Percentiles rank a stretch among this genome's conserved stretches.
Conservation (phyloP, 2,797 vertebrate genomes). For the Hypotaenidia okinawae region DNA sequence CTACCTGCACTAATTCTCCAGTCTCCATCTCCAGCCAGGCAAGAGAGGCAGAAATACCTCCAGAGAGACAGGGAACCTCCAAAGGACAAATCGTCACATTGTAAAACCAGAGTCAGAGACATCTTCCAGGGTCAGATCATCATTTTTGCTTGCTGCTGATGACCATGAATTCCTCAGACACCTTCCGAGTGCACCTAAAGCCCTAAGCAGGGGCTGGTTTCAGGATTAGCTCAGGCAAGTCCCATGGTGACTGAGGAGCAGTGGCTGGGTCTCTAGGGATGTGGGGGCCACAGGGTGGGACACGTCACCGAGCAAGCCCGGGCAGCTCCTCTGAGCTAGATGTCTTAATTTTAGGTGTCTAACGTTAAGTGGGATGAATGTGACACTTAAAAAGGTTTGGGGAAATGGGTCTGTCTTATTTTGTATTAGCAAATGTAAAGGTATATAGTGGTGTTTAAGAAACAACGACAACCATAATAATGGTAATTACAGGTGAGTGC, state of each 20-base stretch:
- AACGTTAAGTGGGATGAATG: neutral
- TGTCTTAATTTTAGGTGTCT: neutral
- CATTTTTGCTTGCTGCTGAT: neutral
- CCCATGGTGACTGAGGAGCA: neutral
- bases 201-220: neutral
- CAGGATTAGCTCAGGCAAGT: neutral
- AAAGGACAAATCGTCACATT: neutral
- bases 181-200: neutral
- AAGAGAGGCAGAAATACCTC: neutral
- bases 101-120: neutral
- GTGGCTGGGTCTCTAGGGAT: neutral
- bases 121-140: neutral
- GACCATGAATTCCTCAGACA: neutral
- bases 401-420: neutral
- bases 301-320: neutral
- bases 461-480: neutral
- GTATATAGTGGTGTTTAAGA: neutral
- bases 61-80: neutral
- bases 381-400: neutral
- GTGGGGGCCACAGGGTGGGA: neutral
- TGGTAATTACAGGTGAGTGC: conserved; percentile 29
- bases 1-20: neutral
- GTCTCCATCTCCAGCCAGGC: neutral
- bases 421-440: conserved; percentile 16
- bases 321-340: neutral